A percentile compares a stretch with the other conserved stretches of the same genome.
These are phyloP conservation scores for Adelges cooleyi DNA, from an alignment of 1,140 invertebrate genomes.

Conservation along the genomic window DNA sequence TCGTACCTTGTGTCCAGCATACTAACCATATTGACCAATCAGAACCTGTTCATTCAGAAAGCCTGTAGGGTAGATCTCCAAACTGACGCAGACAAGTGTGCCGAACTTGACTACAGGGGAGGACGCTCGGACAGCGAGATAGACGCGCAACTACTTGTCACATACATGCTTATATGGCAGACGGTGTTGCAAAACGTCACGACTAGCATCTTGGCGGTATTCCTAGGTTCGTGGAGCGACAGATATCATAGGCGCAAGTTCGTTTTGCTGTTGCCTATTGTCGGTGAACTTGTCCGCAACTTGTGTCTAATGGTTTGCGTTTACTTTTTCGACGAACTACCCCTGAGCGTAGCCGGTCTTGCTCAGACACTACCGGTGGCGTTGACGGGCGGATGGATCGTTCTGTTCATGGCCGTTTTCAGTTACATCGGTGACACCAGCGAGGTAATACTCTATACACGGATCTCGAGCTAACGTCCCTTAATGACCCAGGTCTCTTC, in stretches of 20 bases:
- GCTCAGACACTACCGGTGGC: constrained; percentile 65
- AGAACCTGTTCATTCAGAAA: constrained; percentile 71
- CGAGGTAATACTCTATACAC: constrained; percentile 63
- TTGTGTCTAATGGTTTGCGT: constrained; percentile 66
- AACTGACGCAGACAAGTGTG: constrained; percentile 56
- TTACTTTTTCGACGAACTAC: constrained; percentile 51
- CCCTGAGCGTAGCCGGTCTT: constrained; percentile 62
- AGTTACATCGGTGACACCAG: constrained; percentile 81
- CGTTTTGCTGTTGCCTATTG: constrained; percentile 67
- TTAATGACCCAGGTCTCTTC: no score
- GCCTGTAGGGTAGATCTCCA: constrained; percentile 67
- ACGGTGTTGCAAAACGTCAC: constrained; percentile 61
- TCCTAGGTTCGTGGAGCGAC: constrained; percentile 49
- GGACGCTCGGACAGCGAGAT: constrained; percentile 58
- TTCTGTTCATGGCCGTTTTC: constrained; percentile 81
- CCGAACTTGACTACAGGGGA: constrained; percentile 50
- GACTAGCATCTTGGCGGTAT: constrained; percentile 60
- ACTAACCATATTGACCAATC: constrained; percentile 58
- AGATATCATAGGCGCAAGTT: constrained; percentile 59
- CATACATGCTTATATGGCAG: constrained; percentile 67
- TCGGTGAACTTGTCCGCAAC: constrained; percentile 65
- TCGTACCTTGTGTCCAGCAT: constrained; percentile 68
- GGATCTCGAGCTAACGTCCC: no score
- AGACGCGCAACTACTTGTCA: constrained; percentile 51
- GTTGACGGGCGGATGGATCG: constrained; percentile 71